Evolutionary conservation across 23 tunicate species (phyloP), one percentile per base, ranked within the genome.

Genomic region (Trididemnum nubilum): DNA sequence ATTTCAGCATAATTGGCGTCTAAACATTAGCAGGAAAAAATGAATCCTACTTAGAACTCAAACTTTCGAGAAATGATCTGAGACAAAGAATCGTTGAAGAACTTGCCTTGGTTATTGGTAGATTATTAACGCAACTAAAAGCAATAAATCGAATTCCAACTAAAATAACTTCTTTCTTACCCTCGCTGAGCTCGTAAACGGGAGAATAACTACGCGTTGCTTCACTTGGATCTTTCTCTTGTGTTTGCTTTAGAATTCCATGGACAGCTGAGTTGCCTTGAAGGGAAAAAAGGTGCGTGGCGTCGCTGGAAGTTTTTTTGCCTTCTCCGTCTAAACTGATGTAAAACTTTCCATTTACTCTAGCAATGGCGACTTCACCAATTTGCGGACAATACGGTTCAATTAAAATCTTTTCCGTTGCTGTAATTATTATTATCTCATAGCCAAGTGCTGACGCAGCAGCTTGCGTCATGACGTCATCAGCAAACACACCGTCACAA

Each of bases 381-480:
- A 38, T n/a, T 28, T 3, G 2, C 72, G 22, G 35, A 3, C 35
- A 37, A 12, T 35, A 23, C 25, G 90, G 84, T 31, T 2, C 57
- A 25, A 85, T 36, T 1, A 18, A 32, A 29, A 78, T 21, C 18
- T 9, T 35, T 36, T 78, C 35, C 9, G 36, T 34, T 1, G 37
- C 24, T 59, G 94, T 89, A 64, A 89, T 73, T n/a, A 89, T 71
- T 54, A 36, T 89, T 69, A 89, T 89, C 75, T 44, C 84, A 80
- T 72, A 83, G 31, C 64, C 66, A 33, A 83, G 82, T 31, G 83
- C 26, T 39, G 87, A 65, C 71, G 94, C 84, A 33, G 87, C 72
- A 21, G 94, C 94, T 77, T 81, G 86, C 1, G 78, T 64, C 84
- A 83, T 83, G 73, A 89, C 54, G 67, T 83, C 83, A 76, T 89